Evolutionary conservation across 1,140 invertebrate genomes (phyloP).

Genomic region (Aphaenogaster ashmeadi): DNA sequence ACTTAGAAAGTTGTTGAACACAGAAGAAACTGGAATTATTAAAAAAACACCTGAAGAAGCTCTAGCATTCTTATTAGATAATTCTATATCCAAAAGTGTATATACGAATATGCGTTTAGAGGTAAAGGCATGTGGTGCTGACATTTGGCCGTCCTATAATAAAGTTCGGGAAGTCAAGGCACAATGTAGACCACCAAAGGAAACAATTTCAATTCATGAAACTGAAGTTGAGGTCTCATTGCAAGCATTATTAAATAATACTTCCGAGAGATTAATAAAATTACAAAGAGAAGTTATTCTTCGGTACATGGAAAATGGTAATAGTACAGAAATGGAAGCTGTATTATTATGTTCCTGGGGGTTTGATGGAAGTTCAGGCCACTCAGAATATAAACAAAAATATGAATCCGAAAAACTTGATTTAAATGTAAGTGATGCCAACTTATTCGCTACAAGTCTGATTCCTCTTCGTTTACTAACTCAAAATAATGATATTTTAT

Average conservation of each 20-base stretch:
- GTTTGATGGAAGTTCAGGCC: slow-evolving; percentile 33
- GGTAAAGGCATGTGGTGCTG: slow-evolving; percentile 32
- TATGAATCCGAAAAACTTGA: not conserved
- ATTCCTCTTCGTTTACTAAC: slow-evolving; percentile 14
- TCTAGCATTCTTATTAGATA: slow-evolving; percentile 46
- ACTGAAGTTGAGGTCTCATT: slow-evolving; percentile 4
- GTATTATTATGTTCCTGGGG: slow-evolving; percentile 25
- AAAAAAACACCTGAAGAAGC: slow-evolving; percentile 42
- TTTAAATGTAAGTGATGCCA: not conserved
- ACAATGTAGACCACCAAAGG: slow-evolving; percentile 32
- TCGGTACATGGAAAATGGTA: not conserved
- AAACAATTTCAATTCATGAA: slow-evolving; percentile 8
- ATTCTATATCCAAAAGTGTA: slow-evolving; percentile 22
- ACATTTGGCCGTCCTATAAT: slow-evolving; percentile 55
- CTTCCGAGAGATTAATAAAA: slow-evolving; percentile 21
- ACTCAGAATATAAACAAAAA: not conserved
- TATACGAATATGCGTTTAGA: slow-evolving; percentile 55
- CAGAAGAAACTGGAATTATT: slow-evolving; percentile 2
- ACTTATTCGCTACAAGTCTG: not conserved
- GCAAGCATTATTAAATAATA: slow-evolving; percentile 33
- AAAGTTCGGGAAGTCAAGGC: slow-evolving; percentile 26
- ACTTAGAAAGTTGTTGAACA: slow-evolving; percentile 44
- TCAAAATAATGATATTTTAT: slow-evolving; percentile 2
- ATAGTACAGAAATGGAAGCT: not conserved
- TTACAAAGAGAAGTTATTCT: slow-evolving; percentile 34